phyloP scores from a whole-genome alignment of 2,888 invertebrate species.

The Drosophila lacicola region DNA sequence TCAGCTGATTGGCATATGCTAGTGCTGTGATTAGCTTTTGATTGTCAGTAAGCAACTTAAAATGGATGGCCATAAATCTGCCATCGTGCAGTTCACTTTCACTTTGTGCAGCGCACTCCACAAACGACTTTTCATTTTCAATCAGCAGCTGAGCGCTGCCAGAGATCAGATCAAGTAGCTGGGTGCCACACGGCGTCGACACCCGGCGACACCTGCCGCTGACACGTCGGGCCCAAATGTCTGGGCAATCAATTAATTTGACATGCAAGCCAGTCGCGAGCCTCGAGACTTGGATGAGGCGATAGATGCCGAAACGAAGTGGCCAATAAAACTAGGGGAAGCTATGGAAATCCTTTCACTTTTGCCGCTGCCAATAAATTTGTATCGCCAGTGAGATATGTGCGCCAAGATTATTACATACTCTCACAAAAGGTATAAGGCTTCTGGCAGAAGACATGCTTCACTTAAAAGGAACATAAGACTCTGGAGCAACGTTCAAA shows the following conservation, averaged over 20 bases:
- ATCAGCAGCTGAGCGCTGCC: conserved; percentile 49
- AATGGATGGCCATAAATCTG: conserved; percentile 60
- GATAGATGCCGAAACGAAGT: conserved; percentile 38
- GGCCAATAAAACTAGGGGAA: conserved; percentile 35
- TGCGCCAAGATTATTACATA: conserved; percentile 23
- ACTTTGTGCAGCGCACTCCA: conserved; percentile 48
- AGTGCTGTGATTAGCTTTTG: conserved; percentile 52
- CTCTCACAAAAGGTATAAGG: not conserved
- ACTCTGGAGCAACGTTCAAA: not conserved
- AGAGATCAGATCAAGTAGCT: conserved; percentile 52
- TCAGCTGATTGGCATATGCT: conserved; percentile 62
- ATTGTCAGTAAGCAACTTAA: conserved; percentile 34
- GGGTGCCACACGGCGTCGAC: conserved; percentile 43
- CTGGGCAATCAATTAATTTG: conserved; percentile 72
- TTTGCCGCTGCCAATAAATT: conserved; percentile 63
- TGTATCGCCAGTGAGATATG: conserved; percentile 46
- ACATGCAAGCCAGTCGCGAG: conserved; percentile 65
- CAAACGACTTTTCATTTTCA: conserved; percentile 66
- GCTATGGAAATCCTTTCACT: conserved; percentile 70
- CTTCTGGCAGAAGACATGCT: not conserved
- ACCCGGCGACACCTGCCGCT: conserved; percentile 66
- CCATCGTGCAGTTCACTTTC: conserved; percentile 55
- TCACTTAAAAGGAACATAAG: not conserved
- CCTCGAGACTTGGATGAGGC: conserved; percentile 44
- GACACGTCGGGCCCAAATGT: conserved; percentile 53